Percentiles rank a stretch among this genome's conserved stretches.
These are phyloP conservation scores for Lapara coniferarum DNA, from an alignment of 2,888 invertebrate species.

Conservation along the genomic window DNA sequence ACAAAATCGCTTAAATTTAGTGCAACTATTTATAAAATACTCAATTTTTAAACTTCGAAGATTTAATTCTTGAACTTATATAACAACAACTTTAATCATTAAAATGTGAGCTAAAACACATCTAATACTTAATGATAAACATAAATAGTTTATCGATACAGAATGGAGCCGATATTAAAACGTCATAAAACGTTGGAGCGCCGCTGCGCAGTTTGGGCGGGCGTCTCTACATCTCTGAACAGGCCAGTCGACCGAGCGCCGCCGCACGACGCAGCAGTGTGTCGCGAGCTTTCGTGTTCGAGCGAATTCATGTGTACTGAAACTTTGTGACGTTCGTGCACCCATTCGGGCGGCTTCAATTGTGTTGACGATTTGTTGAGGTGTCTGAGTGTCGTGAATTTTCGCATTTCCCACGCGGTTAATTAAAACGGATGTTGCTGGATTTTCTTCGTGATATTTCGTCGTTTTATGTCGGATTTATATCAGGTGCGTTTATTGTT, in stretches of 20 bases:
- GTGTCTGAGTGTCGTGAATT: constrained; percentile 13
- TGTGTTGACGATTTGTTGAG: constrained; percentile 5
- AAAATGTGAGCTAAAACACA: neutral
- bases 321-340: constrained; percentile 15
- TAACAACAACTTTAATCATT: too few relatives aligned
- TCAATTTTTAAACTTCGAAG: too few relatives aligned
- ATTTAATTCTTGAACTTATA: too few relatives aligned
- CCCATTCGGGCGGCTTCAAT: neutral
- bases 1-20: too few relatives aligned
- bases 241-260: constrained; percentile 56
- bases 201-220: constrained; percentile 54
- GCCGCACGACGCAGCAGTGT: constrained; percentile 36
- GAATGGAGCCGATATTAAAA: constrained; percentile 45
- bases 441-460: constrained; percentile 1
- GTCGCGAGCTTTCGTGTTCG: constrained; percentile 28
- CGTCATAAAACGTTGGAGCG: constrained; percentile 40
- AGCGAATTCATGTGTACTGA: constrained; percentile 15
- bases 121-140: neutral
- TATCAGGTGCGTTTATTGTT: neutral
- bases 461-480: neutral
- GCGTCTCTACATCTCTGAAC: constrained; percentile 45
- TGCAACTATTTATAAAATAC: too few relatives aligned
- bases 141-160: constrained; percentile 30
- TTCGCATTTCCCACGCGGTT: neutral
- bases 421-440: constrained; percentile 1